Percentiles rank a stretch among this genome's conserved stretches.
Conservation (phyloP, 2,888 invertebrate species). For the Trichopoda pennipes region DNA sequence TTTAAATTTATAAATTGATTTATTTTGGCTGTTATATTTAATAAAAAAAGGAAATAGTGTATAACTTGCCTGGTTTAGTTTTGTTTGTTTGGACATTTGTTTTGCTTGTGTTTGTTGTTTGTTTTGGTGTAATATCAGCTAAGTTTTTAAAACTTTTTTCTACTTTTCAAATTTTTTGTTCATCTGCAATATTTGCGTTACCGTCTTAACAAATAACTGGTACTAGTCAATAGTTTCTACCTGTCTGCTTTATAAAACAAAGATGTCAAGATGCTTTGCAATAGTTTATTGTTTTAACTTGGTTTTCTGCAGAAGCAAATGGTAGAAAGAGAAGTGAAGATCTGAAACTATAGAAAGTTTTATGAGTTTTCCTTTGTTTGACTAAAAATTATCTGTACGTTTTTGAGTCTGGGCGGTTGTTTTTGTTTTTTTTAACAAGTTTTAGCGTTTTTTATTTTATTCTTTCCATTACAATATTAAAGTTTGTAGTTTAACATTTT, state of each 20-base stretch:
- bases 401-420: slow-evolving; percentile 3
- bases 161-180: slow-evolving; percentile 25
- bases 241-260: slow-evolving; percentile 40
- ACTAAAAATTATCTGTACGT: slow-evolving; percentile 24
- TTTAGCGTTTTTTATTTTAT: slow-evolving; percentile 32
- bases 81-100: slow-evolving; percentile 48
- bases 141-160: slow-evolving; percentile 24
- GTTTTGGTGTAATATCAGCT: slow-evolving; percentile 41
- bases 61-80: slow-evolving; percentile 12
- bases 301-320: neutral
- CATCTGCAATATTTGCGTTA: slow-evolving; percentile 48
- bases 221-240: slow-evolving; percentile 57
- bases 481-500: slow-evolving; percentile 46
- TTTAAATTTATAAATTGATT: too few species aligned
- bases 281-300: slow-evolving; percentile 45
- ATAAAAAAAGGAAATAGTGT: slow-evolving; percentile 26
- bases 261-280: slow-evolving; percentile 30
- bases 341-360: neutral
- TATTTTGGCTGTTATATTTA: too few species aligned
- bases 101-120: slow-evolving; percentile 55
- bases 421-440: slow-evolving; percentile 10
- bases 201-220: slow-evolving; percentile 63
- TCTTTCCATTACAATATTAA: slow-evolving; percentile 57
- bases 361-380: slow-evolving; percentile 8
- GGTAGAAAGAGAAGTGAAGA: neutral